Conservation (phyloP, 2,797 vertebrate genomes). For the Heterohyrax brucei region DNA sequence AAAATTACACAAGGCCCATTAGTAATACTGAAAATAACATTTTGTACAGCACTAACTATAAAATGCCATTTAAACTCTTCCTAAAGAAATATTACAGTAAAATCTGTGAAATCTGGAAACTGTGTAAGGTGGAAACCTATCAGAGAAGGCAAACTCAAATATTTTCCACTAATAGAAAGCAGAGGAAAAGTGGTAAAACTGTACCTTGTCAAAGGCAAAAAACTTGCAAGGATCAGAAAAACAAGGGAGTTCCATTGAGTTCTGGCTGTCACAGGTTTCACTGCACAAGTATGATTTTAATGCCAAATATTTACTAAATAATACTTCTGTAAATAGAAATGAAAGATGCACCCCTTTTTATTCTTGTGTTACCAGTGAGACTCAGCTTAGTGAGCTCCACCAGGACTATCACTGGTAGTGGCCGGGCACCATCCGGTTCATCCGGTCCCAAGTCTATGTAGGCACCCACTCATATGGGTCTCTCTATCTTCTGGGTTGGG, state of each 20-base stretch:
- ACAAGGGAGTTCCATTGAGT: background rate
- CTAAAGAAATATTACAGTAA: slow-evolving; percentile 46
- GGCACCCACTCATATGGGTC: too few species aligned
- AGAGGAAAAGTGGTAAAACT: background rate
- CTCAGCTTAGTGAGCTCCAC: too few species aligned
- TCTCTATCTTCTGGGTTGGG: too few species aligned
- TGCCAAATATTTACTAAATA: slow-evolving; percentile 27
- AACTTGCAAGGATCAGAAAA: background rate
- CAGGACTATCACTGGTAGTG: too few species aligned
- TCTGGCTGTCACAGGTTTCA: background rate
- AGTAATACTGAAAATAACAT: slow-evolving; percentile 41
- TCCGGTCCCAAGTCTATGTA: too few species aligned
- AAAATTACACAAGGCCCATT: background rate
- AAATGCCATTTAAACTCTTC: slow-evolving; percentile 39
- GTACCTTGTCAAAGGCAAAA: background rate
- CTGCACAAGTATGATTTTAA: background rate
- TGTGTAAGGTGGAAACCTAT: background rate
- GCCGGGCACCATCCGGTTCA: too few species aligned
- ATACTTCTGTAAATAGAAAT: slow-evolving; percentile 18
- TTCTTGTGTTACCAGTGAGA: too few species aligned
- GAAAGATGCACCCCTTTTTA: background rate
- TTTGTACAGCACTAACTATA: slow-evolving; percentile 12
- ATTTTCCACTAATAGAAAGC: background rate
- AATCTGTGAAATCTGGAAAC: background rate
- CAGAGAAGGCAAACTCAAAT: background rate